phyloP scores from a whole-genome alignment of 2,888 invertebrate species.

The Rhagonycha fulva region DNA sequence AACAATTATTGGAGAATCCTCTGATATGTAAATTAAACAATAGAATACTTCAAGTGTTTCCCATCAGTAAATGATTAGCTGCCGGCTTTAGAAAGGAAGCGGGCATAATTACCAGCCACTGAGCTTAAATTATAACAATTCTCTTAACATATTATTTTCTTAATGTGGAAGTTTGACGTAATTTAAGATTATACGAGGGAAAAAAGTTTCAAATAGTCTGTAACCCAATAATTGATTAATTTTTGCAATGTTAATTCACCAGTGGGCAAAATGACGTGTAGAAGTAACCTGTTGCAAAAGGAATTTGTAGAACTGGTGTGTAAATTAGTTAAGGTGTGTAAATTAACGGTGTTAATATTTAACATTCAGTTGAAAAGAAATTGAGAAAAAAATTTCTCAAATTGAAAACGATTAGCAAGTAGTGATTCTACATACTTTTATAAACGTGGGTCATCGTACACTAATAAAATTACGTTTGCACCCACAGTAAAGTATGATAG shows the following conservation, averaged over 20 bases:
- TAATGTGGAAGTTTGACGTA: not conserved
- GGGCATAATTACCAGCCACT: conserved; percentile 1
- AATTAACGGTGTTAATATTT: not conserved
- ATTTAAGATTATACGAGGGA: not conserved
- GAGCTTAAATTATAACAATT: not conserved
- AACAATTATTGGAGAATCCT: not conserved
- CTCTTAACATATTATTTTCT: not conserved
- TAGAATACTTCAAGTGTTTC: conserved; percentile 2
- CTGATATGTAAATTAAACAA: not conserved
- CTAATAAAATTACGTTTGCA: not conserved
- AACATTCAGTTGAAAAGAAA: not conserved
- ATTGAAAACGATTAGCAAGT: not conserved
- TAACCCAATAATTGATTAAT: not conserved
- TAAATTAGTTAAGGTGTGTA: not conserved
- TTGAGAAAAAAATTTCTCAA: not conserved
- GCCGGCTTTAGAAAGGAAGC: conserved; percentile 10
- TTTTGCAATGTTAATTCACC: not conserved
- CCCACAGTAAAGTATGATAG: not conserved
- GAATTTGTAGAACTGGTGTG: not conserved
- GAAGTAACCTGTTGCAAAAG: not conserved
- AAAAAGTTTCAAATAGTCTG: not conserved
- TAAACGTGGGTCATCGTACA: not conserved
- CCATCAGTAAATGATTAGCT: conserved; percentile 10
- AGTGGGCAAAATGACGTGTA: not conserved
- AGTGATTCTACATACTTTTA: not conserved